Conservation (phyloP, 2,113 vertebrate genomes). For the Gavia stellata region DNA sequence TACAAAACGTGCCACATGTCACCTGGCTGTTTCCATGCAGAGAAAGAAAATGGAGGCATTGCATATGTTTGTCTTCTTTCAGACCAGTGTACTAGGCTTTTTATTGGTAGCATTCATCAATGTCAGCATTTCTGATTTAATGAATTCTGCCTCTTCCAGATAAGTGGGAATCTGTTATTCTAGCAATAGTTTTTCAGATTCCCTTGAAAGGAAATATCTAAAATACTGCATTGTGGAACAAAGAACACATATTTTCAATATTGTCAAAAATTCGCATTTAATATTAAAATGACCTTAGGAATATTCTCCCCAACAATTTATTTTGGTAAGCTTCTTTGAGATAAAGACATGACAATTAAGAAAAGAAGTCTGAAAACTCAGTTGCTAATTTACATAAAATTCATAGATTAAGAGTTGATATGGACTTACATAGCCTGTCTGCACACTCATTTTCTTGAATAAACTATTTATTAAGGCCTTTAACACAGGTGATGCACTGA, state of each 20-base stretch:
- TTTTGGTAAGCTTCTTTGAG: neutral
- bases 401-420: neutral
- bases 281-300: neutral
- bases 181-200: neutral
- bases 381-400: neutral
- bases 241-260: neutral
- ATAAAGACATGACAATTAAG: neutral
- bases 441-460: neutral
- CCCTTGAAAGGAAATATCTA: neutral
- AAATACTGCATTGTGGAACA: neutral
- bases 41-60: neutral
- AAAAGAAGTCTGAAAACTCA: neutral
- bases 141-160: neutral
- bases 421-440: neutral
- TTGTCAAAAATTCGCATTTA: neutral
- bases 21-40: neutral
- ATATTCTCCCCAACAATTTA: neutral
- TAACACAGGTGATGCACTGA: neutral
- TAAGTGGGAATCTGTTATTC: neutral
- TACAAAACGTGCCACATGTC: neutral
- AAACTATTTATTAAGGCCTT: neutral
- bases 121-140: neutral
- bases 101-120: neutral
- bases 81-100: neutral
- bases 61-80: neutral